Conservation (phyloP, 2,797 vertebrate genomes). For the Sebastes flavidus region DNA sequence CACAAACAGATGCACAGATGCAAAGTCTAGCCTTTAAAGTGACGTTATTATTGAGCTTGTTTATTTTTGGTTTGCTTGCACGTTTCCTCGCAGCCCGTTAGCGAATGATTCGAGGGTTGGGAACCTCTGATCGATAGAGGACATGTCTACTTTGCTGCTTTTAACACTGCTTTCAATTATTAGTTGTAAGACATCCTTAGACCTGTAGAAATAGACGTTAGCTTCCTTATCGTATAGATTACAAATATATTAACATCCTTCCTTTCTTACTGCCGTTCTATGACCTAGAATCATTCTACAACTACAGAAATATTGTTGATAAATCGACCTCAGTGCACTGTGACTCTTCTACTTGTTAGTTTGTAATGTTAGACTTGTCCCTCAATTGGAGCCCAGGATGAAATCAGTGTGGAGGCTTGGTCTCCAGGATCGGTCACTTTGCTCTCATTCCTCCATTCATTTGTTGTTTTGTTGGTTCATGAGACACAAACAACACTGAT, state of each 20-base stretch:
- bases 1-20: neutral
- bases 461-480: neutral
- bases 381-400: neutral
- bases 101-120: neutral
- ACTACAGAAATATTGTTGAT: neutral
- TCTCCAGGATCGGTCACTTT: neutral
- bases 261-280: neutral
- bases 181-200: neutral
- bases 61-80: neutral
- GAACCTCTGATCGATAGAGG: neutral
- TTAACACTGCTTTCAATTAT: neutral
- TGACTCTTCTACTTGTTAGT: neutral
- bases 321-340: neutral
- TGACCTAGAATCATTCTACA: neutral
- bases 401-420: neutral
- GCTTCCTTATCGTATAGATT: neutral
- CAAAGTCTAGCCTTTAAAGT: neutral
- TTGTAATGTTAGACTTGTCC: neutral
- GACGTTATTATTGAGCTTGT: neutral
- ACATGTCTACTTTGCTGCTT: neutral
- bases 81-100: neutral
- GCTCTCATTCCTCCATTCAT: neutral
- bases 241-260: neutral
- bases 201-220: neutral
- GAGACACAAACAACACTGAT: neutral